phyloP scores from a whole-genome alignment of 2,113 vertebrate genomes.

The Agelaius tricolor region DNA sequence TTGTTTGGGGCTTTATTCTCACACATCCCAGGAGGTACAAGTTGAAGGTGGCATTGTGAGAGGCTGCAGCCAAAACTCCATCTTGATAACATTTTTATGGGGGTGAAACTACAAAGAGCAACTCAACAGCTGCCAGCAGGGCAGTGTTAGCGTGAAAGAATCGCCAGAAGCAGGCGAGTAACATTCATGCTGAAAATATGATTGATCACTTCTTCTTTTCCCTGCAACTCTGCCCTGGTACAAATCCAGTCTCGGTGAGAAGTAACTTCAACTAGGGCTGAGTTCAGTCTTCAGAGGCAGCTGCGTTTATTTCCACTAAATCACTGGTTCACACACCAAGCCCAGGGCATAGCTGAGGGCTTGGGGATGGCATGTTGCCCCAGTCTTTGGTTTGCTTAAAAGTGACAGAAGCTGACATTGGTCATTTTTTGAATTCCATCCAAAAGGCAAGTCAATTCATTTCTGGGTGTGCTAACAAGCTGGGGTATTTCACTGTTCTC shows the following conservation, averaged over 20 bases:
- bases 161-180: neutral
- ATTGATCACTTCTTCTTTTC: slow-evolving; percentile 10
- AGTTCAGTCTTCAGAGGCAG: neutral
- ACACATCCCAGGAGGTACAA: neutral
- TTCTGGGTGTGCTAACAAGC: neutral
- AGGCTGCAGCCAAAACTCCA: slow-evolving; percentile 18
- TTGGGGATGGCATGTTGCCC: neutral
- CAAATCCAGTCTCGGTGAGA: neutral
- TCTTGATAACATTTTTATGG: slow-evolving; percentile 52
- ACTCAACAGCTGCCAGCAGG: neutral
- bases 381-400: fast-evolving
- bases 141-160: neutral
- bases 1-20: slow-evolving; percentile 7
- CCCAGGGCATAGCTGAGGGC: neutral
- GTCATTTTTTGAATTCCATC: neutral
- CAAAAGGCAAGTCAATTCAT: neutral
- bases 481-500: neutral
- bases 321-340: neutral
- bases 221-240: neutral
- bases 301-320: neutral
- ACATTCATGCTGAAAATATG: slow-evolving; percentile 32
- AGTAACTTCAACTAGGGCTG: neutral
- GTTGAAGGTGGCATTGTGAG: slow-evolving; percentile 22
- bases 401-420: neutral
- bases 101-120: slow-evolving; percentile 34